Percentiles rank a stretch among this genome's conserved stretches.
phyloP scores from a whole-genome alignment of 1,140 invertebrate genomes.

The Lepidurus apus region DNA sequence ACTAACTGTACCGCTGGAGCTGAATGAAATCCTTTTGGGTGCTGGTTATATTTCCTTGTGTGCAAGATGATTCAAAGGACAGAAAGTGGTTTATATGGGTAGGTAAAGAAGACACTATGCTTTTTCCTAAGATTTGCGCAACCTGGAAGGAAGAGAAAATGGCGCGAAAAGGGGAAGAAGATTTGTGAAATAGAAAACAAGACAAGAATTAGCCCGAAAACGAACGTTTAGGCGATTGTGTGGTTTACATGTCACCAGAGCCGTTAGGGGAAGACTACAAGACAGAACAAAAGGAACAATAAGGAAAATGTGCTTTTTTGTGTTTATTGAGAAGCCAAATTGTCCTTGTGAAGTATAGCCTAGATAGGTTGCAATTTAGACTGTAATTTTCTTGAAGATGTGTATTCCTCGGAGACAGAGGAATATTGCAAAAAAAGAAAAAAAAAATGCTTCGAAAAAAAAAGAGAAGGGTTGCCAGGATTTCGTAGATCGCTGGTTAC shows the following conservation, averaged over 20 bases:
- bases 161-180: neutral
- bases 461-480: neutral
- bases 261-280: neutral
- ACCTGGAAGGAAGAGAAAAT: neutral
- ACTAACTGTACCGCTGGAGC: neutral
- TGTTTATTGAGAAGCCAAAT: neutral
- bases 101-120: neutral
- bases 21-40: conserved; percentile 12
- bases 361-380: conserved; percentile 19
- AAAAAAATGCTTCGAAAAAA: neutral
- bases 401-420: neutral
- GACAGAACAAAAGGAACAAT: conserved; percentile 13
- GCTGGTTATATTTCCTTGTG: neutral
- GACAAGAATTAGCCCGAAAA: neutral
- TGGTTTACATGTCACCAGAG: neutral
- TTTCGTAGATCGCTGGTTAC: neutral
- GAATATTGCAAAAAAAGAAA: neutral
- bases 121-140: neutral
- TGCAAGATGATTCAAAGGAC: neutral
- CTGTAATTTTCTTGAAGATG: conserved; percentile 12
- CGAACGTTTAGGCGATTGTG: neutral
- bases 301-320: conserved; percentile 7
- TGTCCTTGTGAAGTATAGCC: conserved; percentile 19
- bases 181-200: neutral
- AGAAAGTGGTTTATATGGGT: neutral